Percentiles rank a stretch among this genome's conserved stretches.
phyloP scores from a whole-genome alignment of 2,797 vertebrate genomes.

The Myotis pilosus region DNA sequence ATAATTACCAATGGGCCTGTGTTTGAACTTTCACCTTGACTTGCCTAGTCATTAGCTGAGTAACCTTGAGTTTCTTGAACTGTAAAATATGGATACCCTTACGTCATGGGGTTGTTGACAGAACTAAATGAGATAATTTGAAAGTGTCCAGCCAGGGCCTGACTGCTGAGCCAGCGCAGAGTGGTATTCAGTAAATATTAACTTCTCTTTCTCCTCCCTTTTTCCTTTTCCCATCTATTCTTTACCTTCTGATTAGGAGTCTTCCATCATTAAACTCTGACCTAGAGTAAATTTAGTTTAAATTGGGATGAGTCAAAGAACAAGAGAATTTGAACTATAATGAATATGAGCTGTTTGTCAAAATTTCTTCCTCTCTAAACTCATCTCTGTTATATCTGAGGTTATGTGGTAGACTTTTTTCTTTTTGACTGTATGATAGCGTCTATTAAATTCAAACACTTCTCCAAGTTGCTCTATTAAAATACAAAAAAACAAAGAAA shows the following conservation, averaged over 20 bases:
- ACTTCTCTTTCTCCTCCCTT: not conserved
- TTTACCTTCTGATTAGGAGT: not conserved
- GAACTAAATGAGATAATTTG: constrained; percentile 28
- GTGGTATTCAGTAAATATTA: not conserved
- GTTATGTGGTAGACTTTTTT: not conserved
- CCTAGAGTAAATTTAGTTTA: not conserved
- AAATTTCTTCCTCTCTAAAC: not conserved
- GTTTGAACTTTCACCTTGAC: constrained; percentile 18
- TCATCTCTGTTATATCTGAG: not conserved
- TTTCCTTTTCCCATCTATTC: not conserved
- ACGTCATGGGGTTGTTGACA: not conserved
- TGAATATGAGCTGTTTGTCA: not conserved
- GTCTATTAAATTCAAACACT: not conserved
- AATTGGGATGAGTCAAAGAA: not conserved
- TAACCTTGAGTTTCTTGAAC: not conserved
- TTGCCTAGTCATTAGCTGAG: not conserved
- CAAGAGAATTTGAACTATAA: not conserved
- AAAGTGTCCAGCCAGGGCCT: not conserved
- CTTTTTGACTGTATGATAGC: not conserved
- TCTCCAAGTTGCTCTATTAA: not conserved
- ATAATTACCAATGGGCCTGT: not conserved
- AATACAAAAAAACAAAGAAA: not conserved
- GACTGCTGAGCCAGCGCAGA: not conserved
- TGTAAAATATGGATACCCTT: not conserved
- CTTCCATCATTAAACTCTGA: not conserved